phyloP scores from a whole-genome alignment of 2,113 vertebrate genomes.

The Eonycteris spelaea region DNA sequence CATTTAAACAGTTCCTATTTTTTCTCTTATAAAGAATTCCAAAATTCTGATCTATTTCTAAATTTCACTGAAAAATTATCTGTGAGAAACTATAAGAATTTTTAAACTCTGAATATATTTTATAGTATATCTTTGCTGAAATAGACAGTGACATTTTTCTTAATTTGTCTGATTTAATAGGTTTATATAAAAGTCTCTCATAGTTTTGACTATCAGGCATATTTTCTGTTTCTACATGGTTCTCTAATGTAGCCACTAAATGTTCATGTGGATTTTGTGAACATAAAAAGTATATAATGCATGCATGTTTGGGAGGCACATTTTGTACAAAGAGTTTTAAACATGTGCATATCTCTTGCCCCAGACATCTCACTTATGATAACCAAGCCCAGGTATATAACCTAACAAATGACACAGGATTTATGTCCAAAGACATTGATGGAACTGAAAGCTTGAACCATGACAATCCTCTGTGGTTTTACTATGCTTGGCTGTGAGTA shows the following conservation, averaged over 20 bases:
- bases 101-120: background rate
- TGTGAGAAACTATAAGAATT: background rate
- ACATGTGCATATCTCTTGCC: background rate
- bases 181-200: background rate
- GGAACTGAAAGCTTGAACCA: background rate
- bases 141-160: background rate
- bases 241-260: background rate
- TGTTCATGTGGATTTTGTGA: background rate
- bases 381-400: background rate
- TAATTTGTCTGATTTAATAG: background rate
- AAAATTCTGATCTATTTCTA: background rate
- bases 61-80: background rate
- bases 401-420: background rate
- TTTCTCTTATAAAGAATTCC: background rate
- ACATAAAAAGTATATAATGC: background rate
- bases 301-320: background rate
- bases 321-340: background rate
- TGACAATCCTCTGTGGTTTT: background rate
- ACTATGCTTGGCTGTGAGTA: background rate
- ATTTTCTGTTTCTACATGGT: background rate
- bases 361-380: background rate
- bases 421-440: background rate
- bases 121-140: background rate
- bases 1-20: background rate
- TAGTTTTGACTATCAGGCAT: background rate